phyloP scores from a whole-genome alignment of 1,140 invertebrate species.

The Hylaeus anthracinus region DNA sequence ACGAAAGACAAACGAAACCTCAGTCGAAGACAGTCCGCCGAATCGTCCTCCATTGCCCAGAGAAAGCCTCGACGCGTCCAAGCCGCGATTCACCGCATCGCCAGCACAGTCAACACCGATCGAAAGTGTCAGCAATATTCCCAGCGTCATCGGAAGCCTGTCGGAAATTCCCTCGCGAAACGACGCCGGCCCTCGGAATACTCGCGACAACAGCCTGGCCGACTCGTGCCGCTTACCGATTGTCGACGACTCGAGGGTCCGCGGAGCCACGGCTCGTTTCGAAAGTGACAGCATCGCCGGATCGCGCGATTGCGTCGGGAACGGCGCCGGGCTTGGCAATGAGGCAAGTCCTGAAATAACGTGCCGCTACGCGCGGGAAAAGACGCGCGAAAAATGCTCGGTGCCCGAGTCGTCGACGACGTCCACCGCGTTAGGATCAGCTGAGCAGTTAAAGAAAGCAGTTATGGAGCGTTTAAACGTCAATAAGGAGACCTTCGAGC shows the following conservation, averaged over 20 bases:
- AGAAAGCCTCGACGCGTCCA: background rate
- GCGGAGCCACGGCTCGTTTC: constrained; percentile 11
- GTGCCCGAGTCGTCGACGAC: background rate
- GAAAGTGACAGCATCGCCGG: constrained; percentile 42
- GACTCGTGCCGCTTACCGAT: background rate
- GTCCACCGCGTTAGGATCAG: background rate
- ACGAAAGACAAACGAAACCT: background rate
- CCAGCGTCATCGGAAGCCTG: background rate
- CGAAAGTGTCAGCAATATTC: background rate
- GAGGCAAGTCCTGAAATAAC: constrained; percentile 66
- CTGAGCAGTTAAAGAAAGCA: background rate
- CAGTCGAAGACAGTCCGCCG: background rate
- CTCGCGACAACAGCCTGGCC: constrained; percentile 6
- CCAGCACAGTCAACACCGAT: background rate
- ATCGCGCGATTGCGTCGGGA: constrained; percentile 55
- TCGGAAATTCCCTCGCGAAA: constrained; percentile 5
- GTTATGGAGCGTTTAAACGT: background rate
- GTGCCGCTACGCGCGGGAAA: constrained; percentile 40
- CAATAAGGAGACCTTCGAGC: no score
- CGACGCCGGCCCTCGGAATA: background rate
- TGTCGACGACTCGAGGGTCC: constrained; percentile 22
- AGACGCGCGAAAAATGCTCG: constrained; percentile 41
- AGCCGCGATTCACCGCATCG: background rate
- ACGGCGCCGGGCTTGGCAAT: constrained; percentile 63
- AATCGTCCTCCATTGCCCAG: constrained; percentile 23